Percentiles rank a stretch among this genome's conserved stretches.
Evolutionary conservation across 2,113 vertebrate genomes (phyloP).

Genomic region (Atrichornis clamosus): DNA sequence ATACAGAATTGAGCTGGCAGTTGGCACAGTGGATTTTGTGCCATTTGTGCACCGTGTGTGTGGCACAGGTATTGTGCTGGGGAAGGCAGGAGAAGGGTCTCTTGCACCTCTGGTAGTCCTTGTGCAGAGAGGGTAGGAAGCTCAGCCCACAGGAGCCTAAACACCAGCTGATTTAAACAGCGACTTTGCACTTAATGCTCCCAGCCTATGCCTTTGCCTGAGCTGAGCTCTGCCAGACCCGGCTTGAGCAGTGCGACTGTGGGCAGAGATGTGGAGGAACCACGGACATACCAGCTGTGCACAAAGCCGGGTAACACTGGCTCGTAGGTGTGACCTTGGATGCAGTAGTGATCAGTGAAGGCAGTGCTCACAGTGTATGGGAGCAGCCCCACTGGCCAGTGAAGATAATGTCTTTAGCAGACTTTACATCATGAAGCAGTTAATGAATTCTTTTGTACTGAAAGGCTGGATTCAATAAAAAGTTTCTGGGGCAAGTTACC

Average conservation of each 20-base stretch:
- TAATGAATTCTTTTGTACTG: slow-evolving; percentile 63
- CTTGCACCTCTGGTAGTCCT: not conserved
- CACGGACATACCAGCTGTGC: not conserved
- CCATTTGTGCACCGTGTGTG: rapidly evolving
- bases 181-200: not conserved
- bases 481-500: slow-evolving; percentile 57
- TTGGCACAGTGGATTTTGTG: not conserved
- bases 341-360: not conserved
- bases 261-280: not conserved
- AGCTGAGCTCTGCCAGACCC: not conserved
- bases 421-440: slow-evolving; percentile 44
- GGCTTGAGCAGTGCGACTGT: not conserved
- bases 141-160: not conserved
- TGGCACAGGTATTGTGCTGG: not conserved
- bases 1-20: rapidly evolving
- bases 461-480: slow-evolving; percentile 76
- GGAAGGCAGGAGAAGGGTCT: not conserved
- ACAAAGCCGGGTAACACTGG: not conserved
- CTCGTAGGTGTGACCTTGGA: not conserved
- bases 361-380: not conserved
- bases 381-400: not conserved
- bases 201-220: not conserved
- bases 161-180: not conserved
- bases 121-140: not conserved
- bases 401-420: slow-evolving; percentile 32